Conservation (phyloP, 2,888 invertebrate species). For the Eristalinus aeneus region DNA sequence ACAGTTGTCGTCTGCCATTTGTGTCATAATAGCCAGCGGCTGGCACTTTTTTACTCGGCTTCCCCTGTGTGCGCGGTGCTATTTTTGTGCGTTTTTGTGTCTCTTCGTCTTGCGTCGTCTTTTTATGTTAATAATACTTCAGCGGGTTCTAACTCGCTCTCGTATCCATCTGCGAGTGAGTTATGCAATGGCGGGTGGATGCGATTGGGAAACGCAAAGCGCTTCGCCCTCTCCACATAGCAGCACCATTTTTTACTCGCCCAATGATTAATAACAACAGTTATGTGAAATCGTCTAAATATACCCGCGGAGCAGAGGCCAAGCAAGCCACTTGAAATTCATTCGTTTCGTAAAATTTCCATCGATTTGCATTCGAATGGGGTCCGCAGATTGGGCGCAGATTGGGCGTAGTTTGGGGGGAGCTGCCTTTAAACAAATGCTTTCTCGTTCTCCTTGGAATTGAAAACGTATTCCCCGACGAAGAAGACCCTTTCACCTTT, state of each 20-base stretch:
- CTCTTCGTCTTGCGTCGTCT: not conserved
- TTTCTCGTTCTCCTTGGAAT: not conserved
- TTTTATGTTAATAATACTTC: slow-evolving; percentile 39
- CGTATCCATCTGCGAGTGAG: not conserved
- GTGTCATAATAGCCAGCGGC: slow-evolving; percentile 15
- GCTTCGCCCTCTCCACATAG: not conserved
- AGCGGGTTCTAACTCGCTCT: not conserved
- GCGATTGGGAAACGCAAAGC: not conserved
- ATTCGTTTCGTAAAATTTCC: not conserved
- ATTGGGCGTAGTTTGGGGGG: too few species aligned
- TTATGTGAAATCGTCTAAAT: slow-evolving; percentile 26
- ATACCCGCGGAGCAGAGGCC: not conserved
- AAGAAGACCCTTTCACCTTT: not conserved
- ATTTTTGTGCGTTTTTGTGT: slow-evolving; percentile 26
- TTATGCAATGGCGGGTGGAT: not conserved
- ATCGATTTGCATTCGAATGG: not conserved
- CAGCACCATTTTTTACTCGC: not conserved
- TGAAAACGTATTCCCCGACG: not conserved
- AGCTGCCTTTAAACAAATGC: not conserved
- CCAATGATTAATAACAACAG: slow-evolving; percentile 21
- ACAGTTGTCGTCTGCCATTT: slow-evolving; percentile 32
- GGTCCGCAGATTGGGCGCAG: too few species aligned
- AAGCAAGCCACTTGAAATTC: not conserved
- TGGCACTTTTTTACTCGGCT: slow-evolving; percentile 7
- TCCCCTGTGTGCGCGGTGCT: not conserved